Conservation (phyloP, 2,797 vertebrate species). For the Neostethus bicornis region DNA sequence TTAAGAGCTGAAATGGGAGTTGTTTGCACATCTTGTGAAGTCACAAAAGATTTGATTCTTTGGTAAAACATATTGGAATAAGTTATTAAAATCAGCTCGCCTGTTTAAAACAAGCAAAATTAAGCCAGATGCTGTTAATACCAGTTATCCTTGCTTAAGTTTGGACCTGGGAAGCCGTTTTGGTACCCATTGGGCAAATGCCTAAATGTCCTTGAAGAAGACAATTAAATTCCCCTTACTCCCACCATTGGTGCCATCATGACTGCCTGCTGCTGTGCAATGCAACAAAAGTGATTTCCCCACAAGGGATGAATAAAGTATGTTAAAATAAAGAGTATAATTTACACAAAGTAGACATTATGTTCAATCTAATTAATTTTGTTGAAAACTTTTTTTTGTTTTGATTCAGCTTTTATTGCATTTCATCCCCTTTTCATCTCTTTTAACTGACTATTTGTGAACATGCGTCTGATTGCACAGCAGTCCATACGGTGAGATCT, state of each 20-base stretch:
- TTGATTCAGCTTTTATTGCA: conserved; percentile 32
- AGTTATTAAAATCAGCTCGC: conserved; percentile 44
- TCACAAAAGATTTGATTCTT: conserved; percentile 20
- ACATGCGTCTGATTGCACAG: conserved; percentile 35
- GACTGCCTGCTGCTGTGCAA: too few relatives aligned
- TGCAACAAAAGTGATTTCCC: too few relatives aligned
- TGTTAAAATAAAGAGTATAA: too few relatives aligned
- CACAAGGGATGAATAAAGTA: too few relatives aligned
- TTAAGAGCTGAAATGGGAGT: conserved; percentile 28
- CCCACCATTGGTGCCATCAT: too few relatives aligned
- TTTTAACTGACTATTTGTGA: conserved; percentile 24
- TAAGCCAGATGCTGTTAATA: conserved; percentile 30
- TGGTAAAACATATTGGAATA: conserved; percentile 35
- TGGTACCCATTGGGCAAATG: too few relatives aligned
- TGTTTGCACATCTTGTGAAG: conserved; percentile 34
- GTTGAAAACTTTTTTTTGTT: conserved; percentile 31
- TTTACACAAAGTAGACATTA: conserved; percentile 36
- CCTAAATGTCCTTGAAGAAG: too few relatives aligned
- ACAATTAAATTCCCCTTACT: too few relatives aligned
- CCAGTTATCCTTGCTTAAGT: conserved; percentile 44
- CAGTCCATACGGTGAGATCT: conserved; percentile 26
- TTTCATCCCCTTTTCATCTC: not conserved
- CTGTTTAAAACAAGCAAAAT: conserved; percentile 24
- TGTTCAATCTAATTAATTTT: conserved; percentile 47
- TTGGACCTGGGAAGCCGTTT: too few relatives aligned